Base-by-base conservation (phyloP, 2,113 vertebrate genomes). In the Odontesthes bonariensis region DNA sequence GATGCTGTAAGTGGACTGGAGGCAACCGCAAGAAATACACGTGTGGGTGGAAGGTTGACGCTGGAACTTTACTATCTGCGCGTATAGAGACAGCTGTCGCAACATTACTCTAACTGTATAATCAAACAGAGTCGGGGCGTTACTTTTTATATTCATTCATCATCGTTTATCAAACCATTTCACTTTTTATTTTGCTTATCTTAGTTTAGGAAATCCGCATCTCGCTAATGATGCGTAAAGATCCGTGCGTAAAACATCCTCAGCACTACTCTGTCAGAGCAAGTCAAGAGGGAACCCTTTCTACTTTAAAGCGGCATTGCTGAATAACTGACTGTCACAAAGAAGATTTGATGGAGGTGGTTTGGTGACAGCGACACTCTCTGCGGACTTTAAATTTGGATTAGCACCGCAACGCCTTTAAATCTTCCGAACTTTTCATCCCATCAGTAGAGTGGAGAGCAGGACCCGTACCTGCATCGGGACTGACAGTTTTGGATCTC, bases 1-100 rank as follows among this genome's bases (percentile, higher is more conserved):
- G 85, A 88, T 85, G 84, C 89, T 81, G 84, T 58, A 60, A 61
- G 82, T 52, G 87, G 80, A 86, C 81, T 61, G 75, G 79, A 89
- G 81, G 86, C 86, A 63, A 88, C 89, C 91, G 82, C 88, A 88
- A 89, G 90, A 90, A 88, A 81, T 35, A 75, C 92, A 89, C 92
- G 91, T 89, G 93, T 88, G 90, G 91, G 89, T 83, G 82, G 81
- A 91, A 83, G 87, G 70, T 70, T 87, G 91, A 92, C 87, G 87
- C 79, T 87, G 87, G 91, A 86, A 55, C 71, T 85, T 82, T 79
- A 70, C 80, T 61, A 52, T 82, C 61, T 52, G 69, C 56, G 67
- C 83, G 71, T 62, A 64, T 17, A 44, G 77, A 76, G 46, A 67
- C 57, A 83, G 16, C 72, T 20, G 64, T 31, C 65, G 58, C 74